Evolutionary conservation across 2,113 vertebrate genomes (phyloP), one percentile per base, ranked within the genome.

Genomic region (Rissa tridactyla): DNA sequence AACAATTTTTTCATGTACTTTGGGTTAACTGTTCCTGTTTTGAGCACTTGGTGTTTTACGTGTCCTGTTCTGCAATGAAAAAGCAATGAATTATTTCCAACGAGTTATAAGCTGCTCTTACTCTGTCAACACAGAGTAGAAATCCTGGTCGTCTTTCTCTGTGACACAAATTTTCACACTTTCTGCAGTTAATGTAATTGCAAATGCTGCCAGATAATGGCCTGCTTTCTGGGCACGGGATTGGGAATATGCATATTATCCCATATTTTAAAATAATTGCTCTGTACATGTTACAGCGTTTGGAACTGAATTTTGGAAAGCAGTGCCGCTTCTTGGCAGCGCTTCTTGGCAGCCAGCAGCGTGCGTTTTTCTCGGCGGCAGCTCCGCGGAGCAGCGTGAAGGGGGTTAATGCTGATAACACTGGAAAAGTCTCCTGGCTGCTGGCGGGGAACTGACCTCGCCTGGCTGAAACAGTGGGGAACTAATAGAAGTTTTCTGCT

Each of bases 401-500:
- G 79, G 60, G 95, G 93, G 90, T 97, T 97, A 96, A 97, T 68
- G 78, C 71, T 46, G 91, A 75, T 91, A 78, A 88, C 92, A 49
- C 92, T 90, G 95, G 81, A 84, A 57, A 75, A 90, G 94, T 87
- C 92, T 96, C 89, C 95, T 76, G 85, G 64, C 83, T 62, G 77
- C 94, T 88, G 92, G 55, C n/a, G 69, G 83, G 77, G 95, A 79
- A 60, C 29, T 86, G 97, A 96, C 95, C 92, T 90, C 75, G 71
- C 83, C 95, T 72, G 81, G 77, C 91, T 90, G 58, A 30, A 97
- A 51, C 97, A 98, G 96, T 90, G 36, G 97, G 97, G 86, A 96
- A 83, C 96, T 96, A 96, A 97, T 96, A 70, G 95, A 96, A 90
- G 82, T 96, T 94, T 96, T 96, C 96, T 97, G 85, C 93, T 96